Conservation (phyloP, 2,113 vertebrate species). For the Taurulus bubalis region DNA sequence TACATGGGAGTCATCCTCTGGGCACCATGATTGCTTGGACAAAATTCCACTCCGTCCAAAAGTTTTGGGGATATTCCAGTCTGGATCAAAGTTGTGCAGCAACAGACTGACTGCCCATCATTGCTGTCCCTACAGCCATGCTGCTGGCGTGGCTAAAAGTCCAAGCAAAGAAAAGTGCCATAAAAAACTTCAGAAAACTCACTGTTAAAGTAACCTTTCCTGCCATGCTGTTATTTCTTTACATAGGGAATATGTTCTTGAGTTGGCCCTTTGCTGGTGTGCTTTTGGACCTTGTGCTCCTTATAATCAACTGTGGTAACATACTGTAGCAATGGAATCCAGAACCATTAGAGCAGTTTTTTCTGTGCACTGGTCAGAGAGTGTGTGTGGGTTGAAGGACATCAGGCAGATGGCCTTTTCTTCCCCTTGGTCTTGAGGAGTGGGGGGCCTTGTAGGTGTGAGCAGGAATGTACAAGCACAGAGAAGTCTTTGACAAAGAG, state of each 20-base stretch:
- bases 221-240: not conserved
- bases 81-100: too few relatives aligned
- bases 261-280: not conserved
- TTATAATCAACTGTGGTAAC: conserved; percentile 12
- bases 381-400: conserved; percentile 54
- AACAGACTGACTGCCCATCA: too few relatives aligned
- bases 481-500: conserved; percentile 64
- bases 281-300: conserved; percentile 9
- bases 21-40: too few relatives aligned
- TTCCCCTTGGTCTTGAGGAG: conserved; percentile 11
- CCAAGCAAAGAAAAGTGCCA: conserved; percentile 1
- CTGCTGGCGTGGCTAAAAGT: not conserved
- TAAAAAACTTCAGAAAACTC: too few relatives aligned
- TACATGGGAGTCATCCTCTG: not conserved
- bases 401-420: conserved; percentile 72
- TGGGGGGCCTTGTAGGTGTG: conserved; percentile 63
- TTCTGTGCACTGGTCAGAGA: conserved; percentile 23
- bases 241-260: not conserved
- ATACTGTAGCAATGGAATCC: not conserved
- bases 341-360: conserved; percentile 11
- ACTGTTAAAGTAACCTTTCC: too few relatives aligned
- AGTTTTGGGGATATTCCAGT: too few relatives aligned
- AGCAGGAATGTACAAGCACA: conserved; percentile 70
- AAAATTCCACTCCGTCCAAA: too few relatives aligned
- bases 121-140: not conserved